phyloP scores from a whole-genome alignment of 2,888 invertebrate genomes.

The Dynastes hyllus region DNA sequence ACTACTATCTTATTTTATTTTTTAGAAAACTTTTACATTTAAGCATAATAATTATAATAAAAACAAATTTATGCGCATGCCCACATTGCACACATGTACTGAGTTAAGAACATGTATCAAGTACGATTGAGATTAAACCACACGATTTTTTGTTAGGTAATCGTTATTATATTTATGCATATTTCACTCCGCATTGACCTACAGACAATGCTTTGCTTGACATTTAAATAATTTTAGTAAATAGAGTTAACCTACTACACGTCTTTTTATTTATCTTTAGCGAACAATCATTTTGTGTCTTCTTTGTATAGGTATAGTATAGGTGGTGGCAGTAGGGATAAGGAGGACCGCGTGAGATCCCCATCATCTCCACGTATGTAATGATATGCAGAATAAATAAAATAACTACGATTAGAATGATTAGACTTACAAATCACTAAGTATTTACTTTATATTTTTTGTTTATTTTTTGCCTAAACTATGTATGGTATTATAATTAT shows the following conservation, averaged over 20 bases:
- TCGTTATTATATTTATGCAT: conserved; percentile 57
- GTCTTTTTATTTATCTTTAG: conserved; percentile 48
- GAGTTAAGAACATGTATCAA: conserved; percentile 54
- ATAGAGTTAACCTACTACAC: conserved; percentile 8
- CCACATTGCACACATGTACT: conserved; percentile 57
- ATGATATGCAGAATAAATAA: conserved; percentile 51
- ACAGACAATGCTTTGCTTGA: conserved; percentile 27
- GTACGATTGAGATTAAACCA: conserved; percentile 48
- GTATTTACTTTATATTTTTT: conserved; percentile 37
- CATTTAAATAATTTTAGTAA: conserved; percentile 30
- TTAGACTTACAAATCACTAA: conserved; percentile 57
- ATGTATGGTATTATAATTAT: conserved; percentile 71
- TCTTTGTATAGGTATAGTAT: conserved; percentile 22
- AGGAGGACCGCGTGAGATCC: conserved; percentile 44
- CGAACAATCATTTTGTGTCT: conserved; percentile 51
- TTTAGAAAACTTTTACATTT: conserved; percentile 67
- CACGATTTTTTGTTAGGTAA: conserved; percentile 55
- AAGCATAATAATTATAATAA: conserved; percentile 62
- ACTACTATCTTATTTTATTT: conserved; percentile 55
- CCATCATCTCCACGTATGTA: conserved; percentile 38
- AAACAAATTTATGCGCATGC: conserved; percentile 58
- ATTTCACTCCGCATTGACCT: conserved; percentile 34
- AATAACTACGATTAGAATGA: conserved; percentile 47
- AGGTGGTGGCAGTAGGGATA: conserved; percentile 48
- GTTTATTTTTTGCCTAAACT: conserved; percentile 71